Conservation (phyloP, 2,888 invertebrate genomes). For the Erynnis tages region DNA sequence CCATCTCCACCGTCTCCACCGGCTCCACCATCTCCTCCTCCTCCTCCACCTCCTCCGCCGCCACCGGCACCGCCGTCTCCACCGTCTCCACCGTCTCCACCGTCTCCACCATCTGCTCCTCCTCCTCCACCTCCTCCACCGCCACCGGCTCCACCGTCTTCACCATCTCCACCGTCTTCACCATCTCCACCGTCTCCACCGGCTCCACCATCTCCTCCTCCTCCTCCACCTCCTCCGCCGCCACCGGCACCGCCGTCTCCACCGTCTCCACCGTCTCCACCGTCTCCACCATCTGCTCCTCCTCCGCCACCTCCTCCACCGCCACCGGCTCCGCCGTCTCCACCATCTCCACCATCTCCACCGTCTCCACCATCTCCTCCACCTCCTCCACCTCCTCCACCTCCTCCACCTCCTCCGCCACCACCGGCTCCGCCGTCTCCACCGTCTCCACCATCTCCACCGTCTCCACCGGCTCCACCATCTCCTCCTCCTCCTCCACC, state of each 20-base stretch:
- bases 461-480: not conserved
- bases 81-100: slow-evolving; percentile 22
- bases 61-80: slow-evolving; percentile 22
- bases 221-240: slow-evolving; percentile 17
- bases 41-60: slow-evolving; percentile 17
- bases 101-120: slow-evolving; percentile 12
- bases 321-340: not conserved
- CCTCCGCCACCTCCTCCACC: not conserved
- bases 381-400: too few species aligned
- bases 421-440: slow-evolving; percentile 20
- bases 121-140: slow-evolving; percentile 9
- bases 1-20: not conserved
- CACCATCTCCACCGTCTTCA: slow-evolving; percentile 24
- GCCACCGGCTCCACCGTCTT: slow-evolving; percentile 15
- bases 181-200: not conserved
- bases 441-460: slow-evolving; percentile 6
- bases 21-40: slow-evolving; percentile 6
- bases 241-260: slow-evolving; percentile 23
- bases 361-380: not conserved
- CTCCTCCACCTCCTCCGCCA: not conserved
- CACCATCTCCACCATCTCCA: not conserved
- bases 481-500: too few species aligned
- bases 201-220: slow-evolving; percentile 6
- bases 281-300: slow-evolving; percentile 6
- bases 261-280: slow-evolving; percentile 22